Evolutionary conservation across 2,113 vertebrate species (phyloP).

Genomic region (Colius striatus): DNA sequence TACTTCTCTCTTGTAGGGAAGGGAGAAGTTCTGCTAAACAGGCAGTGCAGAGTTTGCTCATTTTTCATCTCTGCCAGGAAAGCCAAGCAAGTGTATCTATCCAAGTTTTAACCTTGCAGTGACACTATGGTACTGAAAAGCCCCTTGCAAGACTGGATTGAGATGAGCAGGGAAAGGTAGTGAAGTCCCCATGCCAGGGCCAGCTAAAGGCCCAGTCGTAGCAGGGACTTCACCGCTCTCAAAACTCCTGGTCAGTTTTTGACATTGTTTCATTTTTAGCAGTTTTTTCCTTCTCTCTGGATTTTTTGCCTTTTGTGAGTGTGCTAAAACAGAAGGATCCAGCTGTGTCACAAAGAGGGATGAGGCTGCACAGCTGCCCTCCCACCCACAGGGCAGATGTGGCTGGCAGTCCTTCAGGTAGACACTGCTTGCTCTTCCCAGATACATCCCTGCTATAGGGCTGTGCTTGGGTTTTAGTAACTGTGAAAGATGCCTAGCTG

Average conservation of each 20-base stretch:
- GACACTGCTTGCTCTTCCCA: background rate
- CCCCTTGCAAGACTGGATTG: rapidly evolving
- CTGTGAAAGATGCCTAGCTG: background rate
- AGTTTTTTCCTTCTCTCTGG: background rate
- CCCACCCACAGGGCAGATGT: background rate
- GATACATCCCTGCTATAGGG: background rate
- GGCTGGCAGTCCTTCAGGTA: background rate
- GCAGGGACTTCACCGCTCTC: background rate
- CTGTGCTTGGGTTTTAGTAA: background rate
- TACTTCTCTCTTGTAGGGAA: rapidly evolving
- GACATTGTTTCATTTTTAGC: background rate
- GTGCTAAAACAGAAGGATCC: background rate
- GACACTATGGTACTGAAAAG: background rate
- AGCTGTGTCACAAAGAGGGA: background rate
- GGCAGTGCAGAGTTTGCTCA: background rate
- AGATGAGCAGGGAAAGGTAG: rapidly evolving
- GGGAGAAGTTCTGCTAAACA: background rate
- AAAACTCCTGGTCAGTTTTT: background rate
- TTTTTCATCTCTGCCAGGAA: background rate
- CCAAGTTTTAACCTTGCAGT: background rate
- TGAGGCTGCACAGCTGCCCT: background rate
- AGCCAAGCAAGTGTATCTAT: background rate
- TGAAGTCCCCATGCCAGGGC: background rate
- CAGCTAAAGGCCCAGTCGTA: background rate
- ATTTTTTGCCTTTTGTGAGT: background rate